Conservation (phyloP, 1,140 invertebrate genomes). For the Diorhabda sublineata region DNA sequence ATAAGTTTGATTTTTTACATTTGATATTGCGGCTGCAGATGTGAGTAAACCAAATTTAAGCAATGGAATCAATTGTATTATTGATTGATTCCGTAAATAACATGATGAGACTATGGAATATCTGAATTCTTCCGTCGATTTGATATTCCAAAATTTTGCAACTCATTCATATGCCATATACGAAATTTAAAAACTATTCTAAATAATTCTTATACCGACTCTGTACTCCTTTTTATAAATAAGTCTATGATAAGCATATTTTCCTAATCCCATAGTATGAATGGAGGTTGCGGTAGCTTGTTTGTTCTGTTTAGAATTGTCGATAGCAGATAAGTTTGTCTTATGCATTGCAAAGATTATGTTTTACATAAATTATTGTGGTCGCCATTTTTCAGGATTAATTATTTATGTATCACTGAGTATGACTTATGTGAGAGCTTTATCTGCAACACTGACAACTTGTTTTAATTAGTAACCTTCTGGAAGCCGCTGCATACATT, state of each 20-base stretch:
- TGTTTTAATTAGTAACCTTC: neutral
- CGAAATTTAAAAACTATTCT: too few species aligned
- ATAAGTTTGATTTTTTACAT: too few species aligned
- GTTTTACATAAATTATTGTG: slow-evolving; percentile 14
- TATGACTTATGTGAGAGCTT: slow-evolving; percentile 8
- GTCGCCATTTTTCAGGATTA: slow-evolving; percentile 12
- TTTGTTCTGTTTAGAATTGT: slow-evolving; percentile 5
- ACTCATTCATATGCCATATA: too few species aligned
- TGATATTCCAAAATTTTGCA: too few species aligned
- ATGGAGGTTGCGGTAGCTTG: neutral
- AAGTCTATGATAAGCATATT: slow-evolving; percentile 5
- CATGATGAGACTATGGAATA: too few species aligned
- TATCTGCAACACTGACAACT: slow-evolving; percentile 8
- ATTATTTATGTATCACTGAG: slow-evolving; percentile 4
- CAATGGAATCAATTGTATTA: too few species aligned
- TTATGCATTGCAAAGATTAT: slow-evolving; percentile 1
- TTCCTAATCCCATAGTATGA: slow-evolving; percentile 11
- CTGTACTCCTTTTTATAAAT: neutral
- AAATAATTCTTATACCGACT: neutral
- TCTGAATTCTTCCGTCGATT: too few species aligned
- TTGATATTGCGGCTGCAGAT: too few species aligned
- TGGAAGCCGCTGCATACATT: neutral
- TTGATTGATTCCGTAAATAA: too few species aligned
- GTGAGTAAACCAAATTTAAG: too few species aligned
- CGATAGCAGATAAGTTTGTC: slow-evolving; percentile 10